A percentile compares a stretch with the other conserved stretches of the same genome.
phyloP scores from a whole-genome alignment of 2,888 invertebrate genomes.

The Rhodophaea formosa region DNA sequence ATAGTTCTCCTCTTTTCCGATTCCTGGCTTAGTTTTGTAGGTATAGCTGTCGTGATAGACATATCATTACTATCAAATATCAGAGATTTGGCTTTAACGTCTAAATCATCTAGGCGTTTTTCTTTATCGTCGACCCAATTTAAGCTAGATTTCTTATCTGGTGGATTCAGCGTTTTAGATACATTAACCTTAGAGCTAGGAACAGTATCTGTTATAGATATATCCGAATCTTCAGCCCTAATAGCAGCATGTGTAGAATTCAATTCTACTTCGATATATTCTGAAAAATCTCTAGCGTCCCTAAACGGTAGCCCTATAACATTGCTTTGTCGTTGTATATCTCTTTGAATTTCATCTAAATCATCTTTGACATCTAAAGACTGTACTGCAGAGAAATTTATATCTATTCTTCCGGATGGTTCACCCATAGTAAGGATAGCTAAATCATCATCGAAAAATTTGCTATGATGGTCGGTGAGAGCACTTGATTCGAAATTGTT shows the following conservation, averaged over 20 bases:
- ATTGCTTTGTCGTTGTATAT: constrained; percentile 43
- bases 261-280: constrained; percentile 66
- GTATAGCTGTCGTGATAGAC: constrained; percentile 23
- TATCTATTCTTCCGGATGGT: constrained; percentile 51
- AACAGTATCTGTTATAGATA: constrained; percentile 69
- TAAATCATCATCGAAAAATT: constrained; percentile 55
- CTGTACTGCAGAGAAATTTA: constrained; percentile 60
- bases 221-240: constrained; percentile 52
- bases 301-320: constrained; percentile 40
- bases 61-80: constrained; percentile 23
- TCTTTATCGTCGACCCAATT: constrained; percentile 66
- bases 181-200: constrained; percentile 48
- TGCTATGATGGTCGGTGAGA: constrained; percentile 56
- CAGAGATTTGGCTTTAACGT: background rate
- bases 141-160: constrained; percentile 24
- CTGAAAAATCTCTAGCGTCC: constrained; percentile 44
- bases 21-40: constrained; percentile 1
- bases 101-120: constrained; percentile 31
- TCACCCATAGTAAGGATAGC: constrained; percentile 45
- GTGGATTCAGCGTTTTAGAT: background rate
- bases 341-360: constrained; percentile 60
- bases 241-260: constrained; percentile 51
- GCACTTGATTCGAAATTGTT: constrained; percentile 59
- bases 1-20: constrained; percentile 28
- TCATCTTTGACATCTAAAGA: constrained; percentile 48